Conservation (phyloP, 1,140 invertebrate species). For the Bombus soroeensis region DNA sequence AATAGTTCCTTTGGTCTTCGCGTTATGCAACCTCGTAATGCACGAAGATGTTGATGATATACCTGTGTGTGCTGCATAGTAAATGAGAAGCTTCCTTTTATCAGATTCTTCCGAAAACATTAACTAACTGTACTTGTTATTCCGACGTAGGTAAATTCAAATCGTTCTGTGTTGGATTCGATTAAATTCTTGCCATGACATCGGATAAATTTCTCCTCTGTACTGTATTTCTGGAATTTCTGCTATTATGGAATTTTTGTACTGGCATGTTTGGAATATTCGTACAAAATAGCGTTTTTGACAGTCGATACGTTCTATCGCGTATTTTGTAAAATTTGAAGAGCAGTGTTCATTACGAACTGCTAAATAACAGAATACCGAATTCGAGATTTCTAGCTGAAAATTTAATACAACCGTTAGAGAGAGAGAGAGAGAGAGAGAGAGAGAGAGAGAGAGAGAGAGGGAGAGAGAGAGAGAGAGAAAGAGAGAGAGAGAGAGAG, state of each 20-base stretch:
- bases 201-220: not conserved
- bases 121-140: not conserved
- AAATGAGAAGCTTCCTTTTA: not conserved
- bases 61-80: not conserved
- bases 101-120: not conserved
- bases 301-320: not conserved
- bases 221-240: not conserved
- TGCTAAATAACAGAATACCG: not conserved
- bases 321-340: not conserved
- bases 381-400: not conserved
- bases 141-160: not conserved
- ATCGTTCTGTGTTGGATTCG: not conserved
- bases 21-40: slow-evolving; percentile 6
- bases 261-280: not conserved
- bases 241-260: not conserved
- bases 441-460: too few species aligned
- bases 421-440: too few species aligned
- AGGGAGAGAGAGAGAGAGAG: too few species aligned
- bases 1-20: slow-evolving; percentile 2
- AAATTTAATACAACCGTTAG: not conserved
- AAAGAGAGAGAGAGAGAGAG: too few species aligned
- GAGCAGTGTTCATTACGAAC: too few species aligned
- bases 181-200: not conserved
- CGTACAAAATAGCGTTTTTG: not conserved
- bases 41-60: slow-evolving; percentile 6